These are phyloP conservation scores for Polietes domitor DNA, from an alignment of 2,888 invertebrate genomes.

Conservation along the genomic window DNA sequence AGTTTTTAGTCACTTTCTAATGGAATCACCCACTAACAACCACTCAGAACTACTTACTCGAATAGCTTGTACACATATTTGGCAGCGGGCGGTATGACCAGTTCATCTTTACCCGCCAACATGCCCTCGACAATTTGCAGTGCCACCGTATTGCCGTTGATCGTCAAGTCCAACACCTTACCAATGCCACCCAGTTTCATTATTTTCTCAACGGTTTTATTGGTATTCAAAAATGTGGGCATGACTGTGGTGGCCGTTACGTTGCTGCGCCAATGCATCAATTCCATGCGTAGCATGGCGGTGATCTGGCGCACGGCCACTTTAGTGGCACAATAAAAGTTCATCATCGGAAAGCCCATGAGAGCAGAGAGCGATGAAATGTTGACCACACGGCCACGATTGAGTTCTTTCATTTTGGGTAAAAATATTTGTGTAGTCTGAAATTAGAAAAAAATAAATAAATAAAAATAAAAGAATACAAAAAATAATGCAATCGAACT, in stretches of 20 bases:
- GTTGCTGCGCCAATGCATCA: constrained; percentile 68
- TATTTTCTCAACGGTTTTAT: constrained; percentile 41
- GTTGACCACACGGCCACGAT: constrained; percentile 78
- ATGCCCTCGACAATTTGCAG: constrained; percentile 70
- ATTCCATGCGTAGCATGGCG: constrained; percentile 73
- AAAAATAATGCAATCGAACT: not conserved
- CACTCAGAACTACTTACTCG: constrained; percentile 58
- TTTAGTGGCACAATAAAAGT: constrained; percentile 77
- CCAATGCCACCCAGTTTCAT: not conserved
- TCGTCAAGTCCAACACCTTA: not conserved
- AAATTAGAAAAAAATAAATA: not conserved
- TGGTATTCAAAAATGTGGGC: constrained; percentile 78
- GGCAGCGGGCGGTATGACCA: constrained; percentile 68
- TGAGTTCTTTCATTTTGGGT: constrained; percentile 77
- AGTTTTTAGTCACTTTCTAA: no score
- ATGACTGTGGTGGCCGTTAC: constrained; percentile 74
- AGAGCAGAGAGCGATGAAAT: constrained; percentile 65
- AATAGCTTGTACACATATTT: constrained; percentile 51
- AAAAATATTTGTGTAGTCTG: constrained; percentile 72
- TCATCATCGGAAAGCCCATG: not conserved
- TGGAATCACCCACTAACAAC: no score
- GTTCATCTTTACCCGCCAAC: constrained; percentile 70
- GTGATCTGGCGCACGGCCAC: constrained; percentile 77
- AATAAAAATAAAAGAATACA: not conserved
- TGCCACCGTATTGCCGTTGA: constrained; percentile 69